Evolutionary conservation across 2,888 invertebrate species (phyloP), one percentile per base, ranked within the genome.

Genomic region (Suillia variegata): DNA sequence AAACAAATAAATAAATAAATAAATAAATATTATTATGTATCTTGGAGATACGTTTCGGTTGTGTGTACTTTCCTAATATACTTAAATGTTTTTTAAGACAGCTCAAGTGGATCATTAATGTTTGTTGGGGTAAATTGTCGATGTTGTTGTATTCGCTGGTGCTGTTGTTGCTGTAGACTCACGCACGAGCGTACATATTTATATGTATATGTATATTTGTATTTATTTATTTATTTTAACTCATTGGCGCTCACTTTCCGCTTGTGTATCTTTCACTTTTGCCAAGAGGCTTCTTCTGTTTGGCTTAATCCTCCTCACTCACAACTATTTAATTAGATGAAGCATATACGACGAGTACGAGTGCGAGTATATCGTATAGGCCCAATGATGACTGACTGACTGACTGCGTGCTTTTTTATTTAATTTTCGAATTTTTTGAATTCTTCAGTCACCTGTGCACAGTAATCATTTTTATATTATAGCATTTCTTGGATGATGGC

Each of bases 91-190:
- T 71, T 67, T 65, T 62, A 65, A 67, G 63, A 65, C 68, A 60
- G 59, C 59, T 64, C 67, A 62, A 68, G 67, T 68, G 65, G 61
- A 63, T 66, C 70, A 67, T 67, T 69, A 66, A 64, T 70, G 67
- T 66, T 68, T 72, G 72, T 62, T 56, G 51, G 62, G 54, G 55
- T 61, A 56, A 63, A 62, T 42, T 48, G 59, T 54, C 59, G n/a
- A 56, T 47, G 49, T 55, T n/a, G n/a, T n/a, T n/a, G n/a, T n/a
- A n/a, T n/a, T n/a, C n/a, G n/a, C n/a, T n/a, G n/a, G n/a, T n/a
- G n/a, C n/a, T n/a, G n/a, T n/a, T n/a, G n/a, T n/a, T n/a, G n/a
- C 49, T 50, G 34, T 26, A 22, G 18, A 22, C 54, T 31, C 26
- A 45, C 47, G 45, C 38, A 47, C 24, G 13, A n/a, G 42, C 15